Evolutionary conservation across 2,113 vertebrate genomes (phyloP).

Genomic region (Pagrus major): DNA sequence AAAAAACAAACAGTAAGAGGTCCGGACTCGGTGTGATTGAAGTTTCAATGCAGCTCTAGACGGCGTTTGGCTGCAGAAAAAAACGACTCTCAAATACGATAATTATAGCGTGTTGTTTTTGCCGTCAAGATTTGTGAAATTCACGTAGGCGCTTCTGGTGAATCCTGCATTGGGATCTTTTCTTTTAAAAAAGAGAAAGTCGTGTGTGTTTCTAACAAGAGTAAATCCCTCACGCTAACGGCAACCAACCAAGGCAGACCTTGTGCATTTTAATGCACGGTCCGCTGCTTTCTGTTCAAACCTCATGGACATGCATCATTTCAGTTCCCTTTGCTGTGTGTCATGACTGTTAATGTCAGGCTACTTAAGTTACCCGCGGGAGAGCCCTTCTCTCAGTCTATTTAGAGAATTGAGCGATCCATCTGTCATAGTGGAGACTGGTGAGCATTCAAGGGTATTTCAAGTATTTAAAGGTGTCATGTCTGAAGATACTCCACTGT

Average conservation of each 20-base stretch:
- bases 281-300: background rate
- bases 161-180: background rate
- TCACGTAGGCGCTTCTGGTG: background rate
- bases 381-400: slow-evolving; percentile 19
- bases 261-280: background rate
- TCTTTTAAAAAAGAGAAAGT: background rate
- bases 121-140: background rate
- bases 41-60: slow-evolving; percentile 36
- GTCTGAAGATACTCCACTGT: background rate
- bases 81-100: background rate
- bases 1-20: background rate
- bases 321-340: slow-evolving; percentile 39
- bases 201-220: slow-evolving; percentile 16
- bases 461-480: background rate
- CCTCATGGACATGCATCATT: slow-evolving; percentile 9
- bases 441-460: background rate
- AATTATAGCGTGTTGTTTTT: background rate
- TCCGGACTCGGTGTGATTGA: slow-evolving; percentile 33
- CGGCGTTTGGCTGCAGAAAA: slow-evolving; percentile 7
- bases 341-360: slow-evolving; percentile 5
- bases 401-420: slow-evolving; percentile 21
- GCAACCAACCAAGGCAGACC: background rate
- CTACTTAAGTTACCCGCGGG: slow-evolving; percentile 13
- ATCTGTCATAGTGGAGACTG: slow-evolving; percentile 2
- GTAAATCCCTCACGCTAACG: slow-evolving; percentile 25